Conservation (phyloP, 2,797 vertebrate species). For the Novumbra hubbsi region DNA sequence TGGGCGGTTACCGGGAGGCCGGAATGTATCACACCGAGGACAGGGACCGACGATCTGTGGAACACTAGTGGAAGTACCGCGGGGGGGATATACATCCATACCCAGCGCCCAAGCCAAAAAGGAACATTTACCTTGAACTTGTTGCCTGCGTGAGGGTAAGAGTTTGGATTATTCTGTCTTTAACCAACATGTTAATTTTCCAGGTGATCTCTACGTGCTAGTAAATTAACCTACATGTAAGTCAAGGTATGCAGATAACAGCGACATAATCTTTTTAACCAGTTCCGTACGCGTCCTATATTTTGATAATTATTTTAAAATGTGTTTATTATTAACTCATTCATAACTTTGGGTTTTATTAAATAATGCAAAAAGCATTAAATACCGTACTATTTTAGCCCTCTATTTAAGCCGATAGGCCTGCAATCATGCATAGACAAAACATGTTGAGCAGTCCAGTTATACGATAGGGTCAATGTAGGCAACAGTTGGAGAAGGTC, state of each 20-base stretch:
- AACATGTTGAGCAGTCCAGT: neutral
- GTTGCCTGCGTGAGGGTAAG: neutral
- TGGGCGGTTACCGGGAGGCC: neutral
- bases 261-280: neutral
- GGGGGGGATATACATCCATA: neutral
- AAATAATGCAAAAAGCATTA: neutral
- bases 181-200: neutral
- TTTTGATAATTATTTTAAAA: neutral
- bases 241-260: neutral
- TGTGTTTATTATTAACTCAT: neutral
- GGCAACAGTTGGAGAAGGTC: neutral
- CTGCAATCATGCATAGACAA: neutral
- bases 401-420: neutral
- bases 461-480: neutral
- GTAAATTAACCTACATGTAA: neutral
- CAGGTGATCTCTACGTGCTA: neutral
- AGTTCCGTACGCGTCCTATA: neutral
- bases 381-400: neutral
- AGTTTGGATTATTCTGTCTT: neutral
- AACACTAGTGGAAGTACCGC: neutral
- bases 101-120: neutral
- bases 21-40: constrained; percentile 5
- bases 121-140: neutral
- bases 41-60: neutral
- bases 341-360: neutral